Evolutionary conservation across 2,797 vertebrate species (phyloP), one percentile per base, ranked within the genome.

Genomic region (Sciurus vulgaris): DNA sequence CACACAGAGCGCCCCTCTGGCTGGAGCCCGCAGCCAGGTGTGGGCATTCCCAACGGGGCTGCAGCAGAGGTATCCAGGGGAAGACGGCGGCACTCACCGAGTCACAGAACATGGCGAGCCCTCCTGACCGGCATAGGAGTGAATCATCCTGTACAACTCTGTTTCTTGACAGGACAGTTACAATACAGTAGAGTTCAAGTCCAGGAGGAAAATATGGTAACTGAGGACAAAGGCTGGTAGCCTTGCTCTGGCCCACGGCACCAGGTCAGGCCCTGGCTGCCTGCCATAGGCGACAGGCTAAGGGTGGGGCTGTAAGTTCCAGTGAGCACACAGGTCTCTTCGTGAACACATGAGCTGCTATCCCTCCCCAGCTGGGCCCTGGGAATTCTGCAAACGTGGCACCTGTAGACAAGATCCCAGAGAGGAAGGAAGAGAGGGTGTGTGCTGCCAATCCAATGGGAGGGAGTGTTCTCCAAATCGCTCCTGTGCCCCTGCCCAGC

Each of bases 111-210:
- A 0, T 30, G 73, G 88, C 51, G 6, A 73, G 74, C 69, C 88
- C 54, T 30, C 63, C 51, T 30, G 76, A 49, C 1, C 28, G 89
- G 77, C 47, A 26, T 17, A 67, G 84, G 61, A 82, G 70, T 5
- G 41, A n/a, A 24, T 59, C 1, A 4, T 67, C 73, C 61, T 15
- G 7, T 3, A 63, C 59, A 63, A 59, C n/a, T 76, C 47, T 35
- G 11, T 65, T 67, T 81, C 49, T 67, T 83, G 76, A 44, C 69
- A 67, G 79, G 84, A 73, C 33, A 67, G 59, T 56, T 8, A 24
- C 3, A 2, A 51, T 3, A 61, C 78, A 94, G 70, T 10, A 61
- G 93, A 91, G 79, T 93, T 90, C 93, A 82, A 89, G 94, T 89
- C 91, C 91, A 63, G 44, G 54, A 70, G 54, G 73, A 78, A 28